Conservation (phyloP, 2,797 vertebrate species). For the Spondyliosoma cantharus region DNA sequence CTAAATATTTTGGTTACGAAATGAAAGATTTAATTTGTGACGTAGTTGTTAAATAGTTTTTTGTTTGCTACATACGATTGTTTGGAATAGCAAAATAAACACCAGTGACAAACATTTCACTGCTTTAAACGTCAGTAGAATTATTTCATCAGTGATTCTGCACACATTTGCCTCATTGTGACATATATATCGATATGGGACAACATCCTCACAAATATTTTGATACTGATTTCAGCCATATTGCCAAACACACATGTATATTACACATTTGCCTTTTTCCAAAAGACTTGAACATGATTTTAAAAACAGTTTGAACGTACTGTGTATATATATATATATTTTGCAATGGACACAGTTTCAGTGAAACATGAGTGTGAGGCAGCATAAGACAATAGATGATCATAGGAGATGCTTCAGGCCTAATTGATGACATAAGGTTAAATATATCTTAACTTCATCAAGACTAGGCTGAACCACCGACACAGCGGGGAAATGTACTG, state of each 20-base stretch:
- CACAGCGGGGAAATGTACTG: background rate
- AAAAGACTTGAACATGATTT: background rate
- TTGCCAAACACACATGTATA: constrained; percentile 10
- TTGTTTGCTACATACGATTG: too few relatives aligned
- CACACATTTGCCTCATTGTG: background rate
- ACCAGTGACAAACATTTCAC: background rate
- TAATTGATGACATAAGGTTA: background rate
- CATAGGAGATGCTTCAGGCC: background rate
- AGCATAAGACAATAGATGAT: background rate
- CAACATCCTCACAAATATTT: background rate
- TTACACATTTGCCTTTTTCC: constrained; percentile 10
- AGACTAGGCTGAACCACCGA: background rate
- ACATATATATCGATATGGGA: background rate
- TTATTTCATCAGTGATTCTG: too few relatives aligned
- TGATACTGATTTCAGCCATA: background rate
- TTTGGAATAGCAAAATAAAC: too few relatives aligned
- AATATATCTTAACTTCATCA: background rate
- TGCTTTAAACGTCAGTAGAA: background rate
- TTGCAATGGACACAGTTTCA: background rate
- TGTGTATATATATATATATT: background rate
- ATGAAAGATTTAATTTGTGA: too few relatives aligned
- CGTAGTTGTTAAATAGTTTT: too few relatives aligned
- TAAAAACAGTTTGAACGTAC: background rate
- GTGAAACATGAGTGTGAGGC: background rate
- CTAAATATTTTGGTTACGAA: too few relatives aligned